These are phyloP conservation scores for Diorhabda carinulata DNA, from an alignment of 1,140 invertebrate genomes.

Conservation along the genomic window DNA sequence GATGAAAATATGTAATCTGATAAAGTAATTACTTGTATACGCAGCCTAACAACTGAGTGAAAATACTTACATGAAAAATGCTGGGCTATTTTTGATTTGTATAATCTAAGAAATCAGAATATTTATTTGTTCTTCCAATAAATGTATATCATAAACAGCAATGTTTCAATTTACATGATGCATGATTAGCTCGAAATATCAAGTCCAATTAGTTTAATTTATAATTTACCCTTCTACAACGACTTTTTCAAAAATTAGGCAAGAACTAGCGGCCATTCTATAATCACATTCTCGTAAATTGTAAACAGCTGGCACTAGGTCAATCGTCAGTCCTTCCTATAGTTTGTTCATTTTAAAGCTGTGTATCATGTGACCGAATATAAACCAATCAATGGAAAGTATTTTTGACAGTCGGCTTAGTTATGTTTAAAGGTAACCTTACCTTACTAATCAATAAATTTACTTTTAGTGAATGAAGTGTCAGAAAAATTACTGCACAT, in stretches of 20 bases:
- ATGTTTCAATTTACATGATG: background rate
- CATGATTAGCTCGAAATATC: background rate
- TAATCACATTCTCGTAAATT: slow-evolving; percentile 22
- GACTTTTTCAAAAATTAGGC: slow-evolving; percentile 16
- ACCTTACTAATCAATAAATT: background rate
- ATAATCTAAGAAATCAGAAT: slow-evolving; percentile 3
- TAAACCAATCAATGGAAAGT: background rate
- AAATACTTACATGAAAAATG: slow-evolving; percentile 6
- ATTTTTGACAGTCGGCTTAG: background rate
- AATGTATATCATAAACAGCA: background rate
- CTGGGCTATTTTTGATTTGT: slow-evolving; percentile 13
- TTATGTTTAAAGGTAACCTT: background rate
- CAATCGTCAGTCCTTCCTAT: slow-evolving; percentile 17
- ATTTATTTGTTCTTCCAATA: slow-evolving; percentile 4
- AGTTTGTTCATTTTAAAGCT: background rate
- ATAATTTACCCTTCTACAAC: background rate
- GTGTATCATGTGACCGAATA: background rate
- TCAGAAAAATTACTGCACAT: background rate
- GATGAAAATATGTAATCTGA: background rate
- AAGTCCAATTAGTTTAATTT: background rate
- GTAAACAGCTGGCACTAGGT: slow-evolving; percentile 31
- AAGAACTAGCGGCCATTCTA: slow-evolving; percentile 29
- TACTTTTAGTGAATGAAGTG: background rate
- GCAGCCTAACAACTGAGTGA: background rate
- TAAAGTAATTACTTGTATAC: background rate